Base-by-base conservation (phyloP, 2,888 invertebrate species). In the Electrophaes corylata region DNA sequence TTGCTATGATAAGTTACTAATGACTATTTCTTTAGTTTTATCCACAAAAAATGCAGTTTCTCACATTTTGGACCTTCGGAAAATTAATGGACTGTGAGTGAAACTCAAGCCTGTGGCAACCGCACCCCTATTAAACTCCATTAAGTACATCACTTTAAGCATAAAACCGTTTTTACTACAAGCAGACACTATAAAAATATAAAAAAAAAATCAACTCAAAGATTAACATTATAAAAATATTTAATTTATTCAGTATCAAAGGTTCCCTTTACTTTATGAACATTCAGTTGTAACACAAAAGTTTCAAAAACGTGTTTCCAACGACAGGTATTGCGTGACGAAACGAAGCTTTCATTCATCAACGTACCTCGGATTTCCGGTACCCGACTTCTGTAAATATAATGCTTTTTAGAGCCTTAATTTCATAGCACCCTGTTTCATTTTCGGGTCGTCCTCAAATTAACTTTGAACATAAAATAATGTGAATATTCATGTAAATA, bases 391-490 rank as follows among this genome's bases (percentile, higher is more conserved):
- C 26, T 54, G 53, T 54, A 58, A 58, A 53, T 46, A 54, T 35
- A 49, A 54, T 46, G 54, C 49, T 53, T 52, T 61, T 56, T 56
- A 48, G 49, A 49, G 16, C 48, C 61, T 35, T 59, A 61, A 59
- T 59, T 55, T 60, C 62, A 56, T 61, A 60, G 55, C 52, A 59
- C 51, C 48, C 59, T 57, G 55, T 44, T 54, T 41, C 50, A 59
- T 62, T 62, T 58, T 56, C 39, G 44, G 56, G 37, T 57, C 48
- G 46, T 39, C 20, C 60, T 20, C 31, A 47, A 58, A 64, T 62
- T 51, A 60, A 58, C 56, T 56, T 57, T 56, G 51, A 51, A 49
- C 8, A 41, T 35, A 12, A 29, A 47, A 47, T 56, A 35, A 37
- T 53, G 46, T 41, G 23, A 53, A 40, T 47, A 55, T 49, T 43